A percentile compares a stretch with the other conserved stretches of the same genome.
Evolutionary conservation across 1,140 invertebrate genomes (phyloP).

Genomic region (Ectropis grisescens): DNA sequence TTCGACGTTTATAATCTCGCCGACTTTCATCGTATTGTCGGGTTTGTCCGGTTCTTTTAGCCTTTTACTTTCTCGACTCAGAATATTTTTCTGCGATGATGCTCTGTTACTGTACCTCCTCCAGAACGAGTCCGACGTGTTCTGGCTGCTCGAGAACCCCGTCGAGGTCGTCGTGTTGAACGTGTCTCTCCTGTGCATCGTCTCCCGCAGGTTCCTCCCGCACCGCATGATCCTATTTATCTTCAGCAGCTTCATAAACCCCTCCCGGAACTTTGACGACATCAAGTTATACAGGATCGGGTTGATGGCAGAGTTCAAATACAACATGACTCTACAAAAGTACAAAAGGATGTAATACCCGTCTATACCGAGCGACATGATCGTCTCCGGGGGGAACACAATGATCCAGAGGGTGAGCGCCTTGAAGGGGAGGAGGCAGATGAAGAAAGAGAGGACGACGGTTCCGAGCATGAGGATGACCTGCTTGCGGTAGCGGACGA

Average conservation of each 20-base stretch:
- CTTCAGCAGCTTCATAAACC: constrained; percentile 77
- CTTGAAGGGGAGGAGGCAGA: constrained; percentile 90
- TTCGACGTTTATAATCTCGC: constrained; percentile 62
- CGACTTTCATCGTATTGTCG: constrained; percentile 43
- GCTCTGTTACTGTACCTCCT: constrained; percentile 62
- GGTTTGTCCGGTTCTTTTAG: constrained; percentile 39
- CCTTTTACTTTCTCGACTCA: constrained; percentile 55
- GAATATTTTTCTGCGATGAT: constrained; percentile 50
- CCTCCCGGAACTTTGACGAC: constrained; percentile 92
- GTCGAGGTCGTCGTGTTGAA: constrained; percentile 68
- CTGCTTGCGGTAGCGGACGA: constrained; percentile 77
- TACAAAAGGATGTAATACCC: constrained; percentile 89
- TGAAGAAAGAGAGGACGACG: constrained; percentile 92
- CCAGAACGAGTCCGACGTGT: constrained; percentile 66
- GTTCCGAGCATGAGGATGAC: constrained; percentile 91
- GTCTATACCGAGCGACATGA: constrained; percentile 78
- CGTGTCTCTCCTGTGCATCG: constrained; percentile 63
- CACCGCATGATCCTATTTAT: constrained; percentile 62
- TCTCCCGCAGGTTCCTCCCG: constrained; percentile 51
- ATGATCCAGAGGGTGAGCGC: constrained; percentile 89
- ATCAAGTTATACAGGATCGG: constrained; percentile 92
- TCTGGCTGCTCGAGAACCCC: constrained; percentile 64
- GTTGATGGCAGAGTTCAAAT: constrained; percentile 91
- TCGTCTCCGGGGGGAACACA: constrained; percentile 76
- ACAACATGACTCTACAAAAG: constrained; percentile 88